Base-by-base conservation (phyloP, 2,888 invertebrate genomes). In the Galeruca laticollis region DNA sequence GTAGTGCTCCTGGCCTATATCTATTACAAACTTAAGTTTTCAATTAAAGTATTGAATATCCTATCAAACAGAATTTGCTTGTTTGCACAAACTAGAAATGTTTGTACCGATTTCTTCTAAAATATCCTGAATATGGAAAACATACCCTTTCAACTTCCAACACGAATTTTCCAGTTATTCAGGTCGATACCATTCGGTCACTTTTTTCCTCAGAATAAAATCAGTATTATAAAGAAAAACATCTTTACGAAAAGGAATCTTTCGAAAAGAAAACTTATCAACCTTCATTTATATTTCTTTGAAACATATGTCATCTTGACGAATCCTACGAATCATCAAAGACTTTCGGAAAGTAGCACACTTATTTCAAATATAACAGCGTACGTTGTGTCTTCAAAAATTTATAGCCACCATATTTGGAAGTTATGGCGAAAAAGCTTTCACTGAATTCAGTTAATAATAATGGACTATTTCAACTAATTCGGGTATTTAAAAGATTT, bases 321-420 rank as follows among this genome's bases (percentile, higher is more conserved):
- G 56, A 56, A 64, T 64, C 57, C 57, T 64, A 43, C 64, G 57
- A 33, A 33, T 47, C 64, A 56, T 64, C 64, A 56, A 64, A 64
- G 40, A 56, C 54, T 56, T 56, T 56, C 37, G 21, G 43, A 57
- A 64, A 57, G 56, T 64, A 47, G 43, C 57, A 56, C 57, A 64
- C 64, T 64, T 64, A 64, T n/a, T 21, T 33, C 40, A 57, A 64
- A 57, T 33, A 63, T 54, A 37, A 63, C 40, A 52, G 63, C 52
- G n/a, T 20, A 40, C 54, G 15, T 54, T 64, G 47, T 47, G 43
- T 43, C 18, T 33, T 56, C 47, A 15, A n/a, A 57, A 56, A 64
- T 64, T 64, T 47, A 64, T 64, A 43, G 52, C 40, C 26, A 54
- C 54, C 52, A 26, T 54, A 54, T 63, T 63, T 49, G 54, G 31